Percentiles rank a stretch among this genome's conserved stretches.
Conservation (phyloP, 2,113 vertebrate species). For the Salvelinus namaycush region DNA sequence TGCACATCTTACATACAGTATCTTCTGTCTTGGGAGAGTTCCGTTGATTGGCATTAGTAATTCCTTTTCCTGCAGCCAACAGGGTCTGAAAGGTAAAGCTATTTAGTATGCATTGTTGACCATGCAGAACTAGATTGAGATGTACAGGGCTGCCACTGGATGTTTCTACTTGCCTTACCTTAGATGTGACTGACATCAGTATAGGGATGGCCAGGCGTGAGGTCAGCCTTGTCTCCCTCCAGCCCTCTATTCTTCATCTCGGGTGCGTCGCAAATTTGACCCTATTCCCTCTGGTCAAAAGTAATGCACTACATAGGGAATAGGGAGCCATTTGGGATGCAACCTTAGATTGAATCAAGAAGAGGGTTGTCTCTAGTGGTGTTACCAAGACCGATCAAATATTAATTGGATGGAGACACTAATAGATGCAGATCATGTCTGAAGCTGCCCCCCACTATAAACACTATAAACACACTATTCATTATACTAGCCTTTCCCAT, state of each 20-base stretch:
- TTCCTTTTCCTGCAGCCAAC: neutral
- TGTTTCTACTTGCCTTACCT: too few relatives aligned
- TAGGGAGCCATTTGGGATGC: too few relatives aligned
- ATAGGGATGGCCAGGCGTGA: neutral
- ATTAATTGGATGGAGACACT: conserved; percentile 33
- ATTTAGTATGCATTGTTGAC: conserved; percentile 64
- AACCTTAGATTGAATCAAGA: neutral
- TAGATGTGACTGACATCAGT: too few relatives aligned
- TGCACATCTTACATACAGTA: conserved; percentile 43
- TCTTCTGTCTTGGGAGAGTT: conserved; percentile 48
- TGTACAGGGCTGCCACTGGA: conserved; percentile 24
- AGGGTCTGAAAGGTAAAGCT: conserved; percentile 4
- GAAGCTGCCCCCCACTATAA: neutral
- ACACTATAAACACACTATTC: neutral
- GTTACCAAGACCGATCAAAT: conserved; percentile 24
- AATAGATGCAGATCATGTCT: conserved; percentile 19
- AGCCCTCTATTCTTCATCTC: neutral
- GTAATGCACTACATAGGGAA: too few relatives aligned
- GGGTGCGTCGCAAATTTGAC: too few relatives aligned
- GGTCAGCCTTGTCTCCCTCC: neutral
- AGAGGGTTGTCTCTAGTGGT: neutral
- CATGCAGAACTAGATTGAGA: conserved; percentile 53
- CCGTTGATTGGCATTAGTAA: conserved; percentile 48
- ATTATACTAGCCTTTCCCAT: conserved; percentile 7
- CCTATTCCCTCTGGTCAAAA: too few relatives aligned